phyloP scores from a whole-genome alignment of 2,113 vertebrate species.

The Tachuris rubrigastra region DNA sequence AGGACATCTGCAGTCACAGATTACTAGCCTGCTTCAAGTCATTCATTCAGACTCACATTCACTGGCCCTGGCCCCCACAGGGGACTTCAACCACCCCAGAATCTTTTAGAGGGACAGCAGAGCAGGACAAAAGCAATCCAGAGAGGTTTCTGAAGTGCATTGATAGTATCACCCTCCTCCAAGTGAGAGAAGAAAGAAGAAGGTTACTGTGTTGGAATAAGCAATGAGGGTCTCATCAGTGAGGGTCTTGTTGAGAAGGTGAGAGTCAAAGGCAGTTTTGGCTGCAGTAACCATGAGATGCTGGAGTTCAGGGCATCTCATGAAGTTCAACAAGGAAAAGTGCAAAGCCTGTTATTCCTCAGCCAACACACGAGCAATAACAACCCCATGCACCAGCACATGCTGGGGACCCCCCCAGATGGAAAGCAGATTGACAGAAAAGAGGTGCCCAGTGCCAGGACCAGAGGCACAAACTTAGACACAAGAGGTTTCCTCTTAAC shows the following conservation, averaged over 20 bases:
- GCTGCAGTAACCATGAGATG: neutral
- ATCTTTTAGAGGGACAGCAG: neutral
- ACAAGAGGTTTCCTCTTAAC: neutral
- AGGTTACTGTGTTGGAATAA: neutral
- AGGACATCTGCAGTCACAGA: neutral
- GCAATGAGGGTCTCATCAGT: neutral
- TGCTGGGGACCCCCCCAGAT: neutral
- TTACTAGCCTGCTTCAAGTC: neutral
- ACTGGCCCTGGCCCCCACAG: neutral
- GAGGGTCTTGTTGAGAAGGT: neutral
- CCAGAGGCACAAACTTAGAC: neutral
- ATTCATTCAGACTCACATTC: neutral
- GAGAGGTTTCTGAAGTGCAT: neutral
- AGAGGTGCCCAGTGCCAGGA: neutral
- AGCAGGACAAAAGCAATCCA: neutral
- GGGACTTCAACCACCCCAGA: neutral
- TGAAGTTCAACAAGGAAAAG: neutral
- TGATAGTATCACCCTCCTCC: neutral
- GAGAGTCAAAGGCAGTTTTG: neutral
- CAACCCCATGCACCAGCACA: neutral
- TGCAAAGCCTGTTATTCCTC: neutral
- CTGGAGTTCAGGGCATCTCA: neutral
- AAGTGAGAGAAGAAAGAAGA: neutral
- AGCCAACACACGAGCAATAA: neutral
- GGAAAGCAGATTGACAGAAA: neutral